Evolutionary conservation across 2,888 invertebrate species (phyloP), one percentile per base, ranked within the genome.

Genomic region (Cordylochernes scorpioides): DNA sequence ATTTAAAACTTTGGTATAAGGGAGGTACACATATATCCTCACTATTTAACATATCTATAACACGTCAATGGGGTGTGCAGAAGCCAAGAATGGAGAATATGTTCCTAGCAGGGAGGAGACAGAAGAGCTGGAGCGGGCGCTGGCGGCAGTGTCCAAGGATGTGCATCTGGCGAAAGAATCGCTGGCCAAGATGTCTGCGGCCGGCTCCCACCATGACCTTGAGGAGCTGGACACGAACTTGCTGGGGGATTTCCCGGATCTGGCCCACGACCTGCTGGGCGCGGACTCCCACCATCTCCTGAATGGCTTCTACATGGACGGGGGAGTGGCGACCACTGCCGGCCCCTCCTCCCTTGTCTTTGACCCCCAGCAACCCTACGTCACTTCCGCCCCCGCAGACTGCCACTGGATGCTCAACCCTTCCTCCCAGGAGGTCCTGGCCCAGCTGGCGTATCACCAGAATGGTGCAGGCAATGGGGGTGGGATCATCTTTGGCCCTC

Each of bases 111-210:
- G 66, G 48, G 78, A 75, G 48, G 80, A 82, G 53, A 70, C 75
- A 18, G 78, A 80, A 41, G 80, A 80, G 50, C 54, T 82, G 44
- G 78, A 80, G 49, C 67, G 78, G 34, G 80, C 78, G 6, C 54
- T 82, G 38, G 71, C 71, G 42, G 68, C 68, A 27, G 72, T 71
- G 25, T 70, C 71, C 12, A 46, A 48, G 39, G 48, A 49, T 32
- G 44, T 50, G n/a, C 45, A 43, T 24, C 40, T 38, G 31, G 32
- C 34, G 29, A 38, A 32, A 29, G 37, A 38, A 35, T 38, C 37
- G 13, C 28, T 38, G 24, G 37, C 37, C 17, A 38, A 38, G 31
- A 17, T 38, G 21, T 34, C 37, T 27, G 33, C 30, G 5, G 33
- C 28, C 22, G 32, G 37, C 12, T n/a, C n/a, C n/a, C n/a, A n/a